phyloP scores from a whole-genome alignment of 1,140 invertebrate species.

The Drosophila pseudoananassae region DNA sequence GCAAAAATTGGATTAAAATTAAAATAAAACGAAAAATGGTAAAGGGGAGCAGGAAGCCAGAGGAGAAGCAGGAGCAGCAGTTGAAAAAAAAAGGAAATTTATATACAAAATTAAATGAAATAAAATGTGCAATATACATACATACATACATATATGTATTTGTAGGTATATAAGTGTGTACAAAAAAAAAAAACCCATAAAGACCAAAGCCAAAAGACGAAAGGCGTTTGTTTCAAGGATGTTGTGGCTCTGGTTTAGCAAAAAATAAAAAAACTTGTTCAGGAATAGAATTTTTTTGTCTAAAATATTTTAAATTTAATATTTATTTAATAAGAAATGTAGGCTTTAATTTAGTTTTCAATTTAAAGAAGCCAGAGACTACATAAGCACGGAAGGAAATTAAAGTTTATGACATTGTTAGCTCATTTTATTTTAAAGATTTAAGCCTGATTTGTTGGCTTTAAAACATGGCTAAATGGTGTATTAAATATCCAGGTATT shows the following conservation, averaged over 20 bases:
- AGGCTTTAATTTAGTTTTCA: no score
- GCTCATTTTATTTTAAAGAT: no score
- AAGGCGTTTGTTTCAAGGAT: slow-evolving; percentile 2
- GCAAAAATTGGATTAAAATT: slow-evolving; percentile 76
- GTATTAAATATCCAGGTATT: no score
- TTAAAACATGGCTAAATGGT: no score
- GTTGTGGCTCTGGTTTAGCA: slow-evolving; percentile 14
- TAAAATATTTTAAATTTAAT: no score
- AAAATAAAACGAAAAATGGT: slow-evolving; percentile 56
- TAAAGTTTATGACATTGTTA: no score
- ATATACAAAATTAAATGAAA: slow-evolving; percentile 54
- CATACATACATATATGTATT: background rate
- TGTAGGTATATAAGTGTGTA: background rate
- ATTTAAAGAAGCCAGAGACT: no score
- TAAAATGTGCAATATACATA: slow-evolving; percentile 19
- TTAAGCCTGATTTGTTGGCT: no score
- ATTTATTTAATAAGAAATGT: no score
- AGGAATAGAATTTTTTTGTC: no score
- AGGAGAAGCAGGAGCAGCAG: background rate
- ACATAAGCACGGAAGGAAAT: no score
- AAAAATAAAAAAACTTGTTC: background rate
- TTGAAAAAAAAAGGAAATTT: slow-evolving; percentile 39
- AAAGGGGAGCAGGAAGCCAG: slow-evolving; percentile 1
- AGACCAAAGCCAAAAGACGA: slow-evolving; percentile 1
- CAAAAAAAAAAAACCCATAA: slow-evolving; percentile 4